Evolutionary conservation across 2,113 vertebrate species (phyloP).

Genomic region (Urocynchramus pylzowi): DNA sequence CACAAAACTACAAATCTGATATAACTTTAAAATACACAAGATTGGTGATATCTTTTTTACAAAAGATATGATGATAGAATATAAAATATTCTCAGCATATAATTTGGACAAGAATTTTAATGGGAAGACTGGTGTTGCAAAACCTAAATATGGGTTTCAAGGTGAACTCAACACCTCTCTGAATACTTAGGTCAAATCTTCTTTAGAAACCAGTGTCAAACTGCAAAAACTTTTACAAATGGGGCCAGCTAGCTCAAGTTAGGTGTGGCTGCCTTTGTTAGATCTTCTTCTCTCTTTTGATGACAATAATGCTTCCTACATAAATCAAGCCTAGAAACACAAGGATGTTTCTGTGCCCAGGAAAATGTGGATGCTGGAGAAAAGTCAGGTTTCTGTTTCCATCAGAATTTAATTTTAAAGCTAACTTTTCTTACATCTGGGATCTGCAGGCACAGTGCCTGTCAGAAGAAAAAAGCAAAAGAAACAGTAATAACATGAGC

Average conservation of each 20-base stretch:
- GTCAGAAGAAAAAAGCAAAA: neutral
- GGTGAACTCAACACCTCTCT: neutral
- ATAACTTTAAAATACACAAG: slow-evolving; percentile 20
- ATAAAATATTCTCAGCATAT: neutral
- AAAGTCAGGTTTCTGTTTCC: neutral
- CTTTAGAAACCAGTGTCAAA: neutral
- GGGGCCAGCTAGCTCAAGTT: neutral
- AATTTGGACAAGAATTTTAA: neutral
- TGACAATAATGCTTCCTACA: neutral
- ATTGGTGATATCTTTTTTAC: neutral
- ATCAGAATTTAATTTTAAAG: neutral
- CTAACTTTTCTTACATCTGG: neutral
- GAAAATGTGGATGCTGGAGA: neutral
- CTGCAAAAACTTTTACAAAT: neutral
- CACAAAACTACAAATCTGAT: slow-evolving; percentile 18
- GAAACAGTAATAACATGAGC: neutral
- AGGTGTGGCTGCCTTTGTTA: neutral
- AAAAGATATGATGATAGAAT: neutral
- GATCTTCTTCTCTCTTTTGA: neutral
- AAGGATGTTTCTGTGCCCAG: neutral
- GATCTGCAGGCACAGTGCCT: neutral
- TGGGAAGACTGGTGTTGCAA: neutral
- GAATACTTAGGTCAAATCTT: neutral
- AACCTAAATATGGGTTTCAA: neutral
- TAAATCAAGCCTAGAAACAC: neutral